A percentile compares a stretch with the other conserved stretches of the same genome.
phyloP scores from a whole-genome alignment of 2,797 vertebrate genomes.

The Moxostoma hubbsi region DNA sequence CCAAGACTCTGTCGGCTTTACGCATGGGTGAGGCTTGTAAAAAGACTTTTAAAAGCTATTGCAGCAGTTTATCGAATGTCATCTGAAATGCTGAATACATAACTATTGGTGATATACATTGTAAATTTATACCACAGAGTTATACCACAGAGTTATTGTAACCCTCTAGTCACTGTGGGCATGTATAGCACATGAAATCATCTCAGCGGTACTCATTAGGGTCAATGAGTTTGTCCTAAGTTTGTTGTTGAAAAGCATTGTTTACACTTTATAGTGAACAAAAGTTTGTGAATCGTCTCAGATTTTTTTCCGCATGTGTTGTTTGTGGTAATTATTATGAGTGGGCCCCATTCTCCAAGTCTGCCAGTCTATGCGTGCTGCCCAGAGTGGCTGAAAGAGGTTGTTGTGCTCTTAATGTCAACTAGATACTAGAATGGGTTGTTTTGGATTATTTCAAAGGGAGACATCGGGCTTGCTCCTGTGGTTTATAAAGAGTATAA shows the following conservation, averaged over 20 bases:
- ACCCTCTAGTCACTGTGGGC: background rate
- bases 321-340: slow-evolving; percentile 46
- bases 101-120: background rate
- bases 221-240: slow-evolving; percentile 9
- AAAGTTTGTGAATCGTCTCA: slow-evolving; percentile 22
- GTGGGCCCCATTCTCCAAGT: slow-evolving; percentile 1
- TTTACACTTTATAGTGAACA: background rate
- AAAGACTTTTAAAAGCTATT: too few relatives aligned
- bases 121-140: background rate
- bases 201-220: background rate
- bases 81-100: background rate
- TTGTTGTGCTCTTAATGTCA: slow-evolving; percentile 33
- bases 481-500: slow-evolving; percentile 60
- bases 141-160: background rate
- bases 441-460: slow-evolving; percentile 50
- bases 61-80: too few relatives aligned
- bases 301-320: slow-evolving; percentile 51
- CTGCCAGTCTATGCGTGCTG: slow-evolving; percentile 32
- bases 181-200: background rate
- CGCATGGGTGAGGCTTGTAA: too few relatives aligned
- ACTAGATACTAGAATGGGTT: slow-evolving; percentile 52
- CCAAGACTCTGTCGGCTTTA: too few relatives aligned
- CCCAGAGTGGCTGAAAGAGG: slow-evolving; percentile 18
- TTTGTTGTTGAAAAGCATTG: slow-evolving; percentile 20
- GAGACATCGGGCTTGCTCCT: slow-evolving; percentile 16